Base-by-base conservation (phyloP, 2,888 invertebrate species). In the Drosophila kambysellisi region DNA sequence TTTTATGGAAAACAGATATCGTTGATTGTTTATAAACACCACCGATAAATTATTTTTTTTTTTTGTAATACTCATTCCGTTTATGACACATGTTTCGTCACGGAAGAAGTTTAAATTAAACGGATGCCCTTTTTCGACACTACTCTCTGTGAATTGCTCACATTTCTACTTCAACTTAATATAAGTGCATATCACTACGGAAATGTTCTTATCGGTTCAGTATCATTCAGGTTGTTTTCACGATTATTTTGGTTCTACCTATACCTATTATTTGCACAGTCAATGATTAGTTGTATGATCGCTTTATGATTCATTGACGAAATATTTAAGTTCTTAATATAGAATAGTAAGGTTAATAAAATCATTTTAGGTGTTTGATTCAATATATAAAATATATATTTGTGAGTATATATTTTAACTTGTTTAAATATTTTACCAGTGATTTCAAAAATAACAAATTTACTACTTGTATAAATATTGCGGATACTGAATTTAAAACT, bases 11-110 rank as follows among this genome's bases (percentile, higher is more conserved):
- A 63, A n/a, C 33, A 41, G 29, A 50, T 54, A 63, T 62, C 25
- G 11, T 3, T 2, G 32, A 17, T 61, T 50, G 43, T 48, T 59
- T 63, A 33, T 60, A 70, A 70, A 70, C 60, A 70, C 29, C 11
- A 2, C 5, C 32, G 25, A 9, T 17, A 48, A 54, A 33, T 51
- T 17, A 6, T 9, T 8, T 17, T 35, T 25, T 2, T 25, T 2
- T 25, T 50, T 50, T 9, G 12, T 48, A 29, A 59, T 48, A 25
- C 4, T 50, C 8, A 7, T 3, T 6, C 3, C 11, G 0, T 0
- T 3, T 5, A 29, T 61, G 52, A 53, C 61, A 25, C 30, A 43
- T 41, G 8, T 51, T 20, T 30, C n/a, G 11, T 39, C n/a, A 56
- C 6, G 2, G 37, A 20, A 32, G 25, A 46, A 25, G 4, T 46